Percentiles rank a stretch among this genome's conserved stretches.
Conservation (phyloP, 2,113 vertebrate genomes). For the Casuarius casuarius region DNA sequence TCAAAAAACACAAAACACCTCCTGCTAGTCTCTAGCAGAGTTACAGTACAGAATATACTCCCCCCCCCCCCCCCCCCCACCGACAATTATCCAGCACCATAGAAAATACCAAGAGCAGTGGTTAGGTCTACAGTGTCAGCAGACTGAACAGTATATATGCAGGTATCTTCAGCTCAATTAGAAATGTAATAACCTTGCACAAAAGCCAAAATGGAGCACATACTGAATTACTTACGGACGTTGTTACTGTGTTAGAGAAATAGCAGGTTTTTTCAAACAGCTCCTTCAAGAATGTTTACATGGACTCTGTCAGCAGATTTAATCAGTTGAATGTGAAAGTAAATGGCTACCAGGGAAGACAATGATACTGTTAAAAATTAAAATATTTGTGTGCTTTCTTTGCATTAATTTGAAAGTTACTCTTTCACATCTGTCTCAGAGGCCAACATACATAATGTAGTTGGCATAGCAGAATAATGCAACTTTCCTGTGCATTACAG, state of each 20-base stretch:
- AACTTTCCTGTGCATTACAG: neutral
- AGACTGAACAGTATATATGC: rapidly evolving
- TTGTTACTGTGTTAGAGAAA: neutral
- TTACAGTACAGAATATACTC: rapidly evolving
- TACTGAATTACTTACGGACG: rapidly evolving
- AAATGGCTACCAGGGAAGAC: neutral
- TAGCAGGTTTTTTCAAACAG: too few relatives aligned
- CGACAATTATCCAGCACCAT: neutral
- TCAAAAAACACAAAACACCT: neutral
- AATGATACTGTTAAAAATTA: neutral
- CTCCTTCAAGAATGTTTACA: neutral
- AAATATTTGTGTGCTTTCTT: neutral
- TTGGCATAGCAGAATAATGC: neutral
- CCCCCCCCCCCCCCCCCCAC: neutral
- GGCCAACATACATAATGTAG: neutral
- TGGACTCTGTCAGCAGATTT: neutral
- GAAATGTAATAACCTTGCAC: neutral
- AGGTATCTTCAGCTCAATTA: rapidly evolving
- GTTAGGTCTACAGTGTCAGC: rapidly evolving
- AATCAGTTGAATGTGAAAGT: neutral
- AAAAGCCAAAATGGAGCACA: neutral
- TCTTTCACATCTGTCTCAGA: neutral
- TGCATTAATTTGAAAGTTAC: neutral
- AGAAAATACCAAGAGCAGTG: neutral
- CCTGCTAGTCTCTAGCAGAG: neutral